A percentile compares a stretch with the other conserved stretches of the same genome.
These are phyloP conservation scores for Centropus unirufus DNA, from an alignment of 2,113 vertebrate species.

Conservation along the genomic window DNA sequence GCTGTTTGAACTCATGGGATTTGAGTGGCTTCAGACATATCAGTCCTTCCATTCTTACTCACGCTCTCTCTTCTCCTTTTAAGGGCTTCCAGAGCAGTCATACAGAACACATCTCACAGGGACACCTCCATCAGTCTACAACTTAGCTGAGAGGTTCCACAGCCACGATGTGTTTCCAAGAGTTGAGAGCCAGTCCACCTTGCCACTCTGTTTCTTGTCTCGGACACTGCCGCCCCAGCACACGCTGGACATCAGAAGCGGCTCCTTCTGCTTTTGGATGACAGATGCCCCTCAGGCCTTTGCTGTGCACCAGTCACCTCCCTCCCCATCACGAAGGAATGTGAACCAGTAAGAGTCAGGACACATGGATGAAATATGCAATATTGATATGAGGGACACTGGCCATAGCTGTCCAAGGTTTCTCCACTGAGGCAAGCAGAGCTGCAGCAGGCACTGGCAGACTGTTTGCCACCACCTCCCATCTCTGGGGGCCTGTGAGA, in stretches of 20 bases:
- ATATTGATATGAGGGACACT: background rate
- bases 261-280: background rate
- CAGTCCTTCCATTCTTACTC: background rate
- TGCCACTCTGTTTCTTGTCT: background rate
- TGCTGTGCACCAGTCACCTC: background rate
- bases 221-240: background rate
- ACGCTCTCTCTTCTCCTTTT: background rate
- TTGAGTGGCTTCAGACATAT: background rate
- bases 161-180: background rate
- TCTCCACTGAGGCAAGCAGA: background rate
- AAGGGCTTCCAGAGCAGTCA: background rate
- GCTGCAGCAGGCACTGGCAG: background rate
- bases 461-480: background rate
- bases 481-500: background rate
- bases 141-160: background rate
- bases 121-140: background rate
- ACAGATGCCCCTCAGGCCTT: background rate
- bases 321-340: rapidly evolving
- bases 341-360: rapidly evolving
- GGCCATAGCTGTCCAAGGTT: background rate
- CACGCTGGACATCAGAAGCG: background rate
- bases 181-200: rapidly evolving
- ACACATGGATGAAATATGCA: rapidly evolving
- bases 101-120: background rate
- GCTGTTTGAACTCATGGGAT: background rate